phyloP scores from a whole-genome alignment of 2,888 invertebrate genomes.

The Drosophila anomalipes region DNA sequence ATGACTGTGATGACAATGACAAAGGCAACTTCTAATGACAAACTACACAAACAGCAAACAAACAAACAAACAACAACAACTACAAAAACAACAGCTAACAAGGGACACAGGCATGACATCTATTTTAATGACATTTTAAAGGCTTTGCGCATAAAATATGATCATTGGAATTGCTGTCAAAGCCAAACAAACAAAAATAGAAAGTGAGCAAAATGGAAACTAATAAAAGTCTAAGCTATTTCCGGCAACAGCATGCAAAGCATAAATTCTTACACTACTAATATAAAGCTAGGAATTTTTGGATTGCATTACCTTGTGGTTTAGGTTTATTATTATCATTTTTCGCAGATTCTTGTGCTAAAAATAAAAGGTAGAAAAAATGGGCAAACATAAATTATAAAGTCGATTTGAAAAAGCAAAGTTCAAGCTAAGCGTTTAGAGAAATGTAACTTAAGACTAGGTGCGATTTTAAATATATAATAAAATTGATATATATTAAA shows the following conservation, averaged over 20 bases:
- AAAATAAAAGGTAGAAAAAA: constrained; percentile 77
- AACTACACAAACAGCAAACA: constrained; percentile 35
- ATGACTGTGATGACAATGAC: constrained; percentile 35
- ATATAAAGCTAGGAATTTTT: constrained; percentile 14
- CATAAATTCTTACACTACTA: constrained; percentile 9
- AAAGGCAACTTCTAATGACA: constrained; percentile 45
- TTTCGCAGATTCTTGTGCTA: constrained; percentile 84
- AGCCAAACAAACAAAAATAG: constrained; percentile 30
- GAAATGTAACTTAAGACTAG: constrained; percentile 26
- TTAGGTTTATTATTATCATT: constrained; percentile 84
- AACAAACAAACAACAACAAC: not conserved
- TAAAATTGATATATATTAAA: not conserved
- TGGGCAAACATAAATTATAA: constrained; percentile 57
- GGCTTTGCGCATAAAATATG: constrained; percentile 70
- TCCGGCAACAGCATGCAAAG: constrained; percentile 46
- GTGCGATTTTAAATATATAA: not conserved
- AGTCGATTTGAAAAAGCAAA: constrained; percentile 29
- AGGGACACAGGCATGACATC: constrained; percentile 36
- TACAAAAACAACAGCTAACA: constrained; percentile 26
- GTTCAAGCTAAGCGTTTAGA: constrained; percentile 26
- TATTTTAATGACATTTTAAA: constrained; percentile 75
- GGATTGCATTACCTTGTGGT: constrained; percentile 81
- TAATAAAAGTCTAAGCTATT: constrained; percentile 51
- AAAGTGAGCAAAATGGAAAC: constrained; percentile 24
- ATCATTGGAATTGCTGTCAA: constrained; percentile 69